Conservation (phyloP, 2,797 vertebrate species). For the Esox masquinongy region DNA sequence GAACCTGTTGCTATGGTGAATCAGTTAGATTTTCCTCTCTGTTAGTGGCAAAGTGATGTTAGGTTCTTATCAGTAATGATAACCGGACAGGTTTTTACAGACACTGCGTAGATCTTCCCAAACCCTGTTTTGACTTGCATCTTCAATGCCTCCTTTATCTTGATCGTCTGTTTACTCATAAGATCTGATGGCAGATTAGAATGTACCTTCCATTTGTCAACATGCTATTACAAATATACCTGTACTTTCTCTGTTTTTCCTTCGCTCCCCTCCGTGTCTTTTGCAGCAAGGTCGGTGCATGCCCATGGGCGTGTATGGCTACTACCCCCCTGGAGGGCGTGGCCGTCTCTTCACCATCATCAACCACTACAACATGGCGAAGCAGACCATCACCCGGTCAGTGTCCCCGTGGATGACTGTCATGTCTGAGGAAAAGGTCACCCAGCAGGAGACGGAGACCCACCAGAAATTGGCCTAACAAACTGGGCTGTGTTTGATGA, state of each 20-base stretch:
- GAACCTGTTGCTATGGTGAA: slow-evolving; percentile 16
- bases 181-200: no score
- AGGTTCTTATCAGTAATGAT: slow-evolving; percentile 7
- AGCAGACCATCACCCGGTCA: slow-evolving; percentile 91
- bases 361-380: slow-evolving; percentile 95
- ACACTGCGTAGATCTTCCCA: background rate
- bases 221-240: no score
- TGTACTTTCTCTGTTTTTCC: background rate
- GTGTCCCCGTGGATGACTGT: slow-evolving; percentile 95
- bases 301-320: slow-evolving; percentile 88
- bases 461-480: slow-evolving; percentile 89
- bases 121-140: background rate
- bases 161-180: background rate
- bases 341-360: slow-evolving; percentile 93
- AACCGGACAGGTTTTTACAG: background rate
- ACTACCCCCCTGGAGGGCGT: slow-evolving; percentile 85
- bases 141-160: background rate
- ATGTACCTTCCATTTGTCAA: no score
- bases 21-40: background rate
- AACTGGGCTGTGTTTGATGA: background rate
- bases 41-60: background rate
- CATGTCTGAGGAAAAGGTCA: slow-evolving; percentile 93
- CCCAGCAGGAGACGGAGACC: slow-evolving; percentile 91
- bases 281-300: slow-evolving; percentile 91
- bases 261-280: slow-evolving; percentile 8